Evolutionary conservation across 1,140 invertebrate genomes (phyloP).

Genomic region (Coboldia fuscipes): DNA sequence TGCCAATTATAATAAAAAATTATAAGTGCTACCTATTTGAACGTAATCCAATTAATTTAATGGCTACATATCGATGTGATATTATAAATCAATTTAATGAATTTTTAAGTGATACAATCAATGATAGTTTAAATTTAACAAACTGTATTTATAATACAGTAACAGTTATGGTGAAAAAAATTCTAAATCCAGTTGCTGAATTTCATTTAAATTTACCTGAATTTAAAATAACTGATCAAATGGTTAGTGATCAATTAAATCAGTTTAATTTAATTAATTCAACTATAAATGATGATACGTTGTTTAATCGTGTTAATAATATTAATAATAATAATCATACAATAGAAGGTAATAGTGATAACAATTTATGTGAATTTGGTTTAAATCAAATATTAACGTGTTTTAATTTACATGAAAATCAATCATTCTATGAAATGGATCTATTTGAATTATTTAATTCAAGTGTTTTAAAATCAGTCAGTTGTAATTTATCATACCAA

Average conservation of each 20-base stretch:
- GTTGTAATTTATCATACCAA: background rate
- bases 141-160: constrained; percentile 5
- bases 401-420: background rate
- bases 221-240: too few relatives aligned
- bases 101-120: background rate
- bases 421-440: background rate
- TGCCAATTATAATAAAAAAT: too few relatives aligned
- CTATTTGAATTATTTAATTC: background rate
- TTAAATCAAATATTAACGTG: background rate
- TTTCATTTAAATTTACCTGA: constrained; percentile 11
- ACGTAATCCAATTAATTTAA: background rate
- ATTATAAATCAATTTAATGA: background rate
- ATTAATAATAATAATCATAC: background rate
- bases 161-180: constrained; percentile 9
- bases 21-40: background rate
- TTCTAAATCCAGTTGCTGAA: constrained; percentile 12
- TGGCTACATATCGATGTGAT: background rate
- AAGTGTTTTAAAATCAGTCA: background rate
- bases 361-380: too few relatives aligned
- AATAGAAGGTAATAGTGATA: background rate
- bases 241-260: too few relatives aligned
- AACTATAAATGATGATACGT: too few relatives aligned
- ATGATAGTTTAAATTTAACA: background rate
- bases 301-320: background rate
- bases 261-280: too few relatives aligned